phyloP scores from a whole-genome alignment of 2,888 invertebrate genomes.

The Unio pictorum region DNA sequence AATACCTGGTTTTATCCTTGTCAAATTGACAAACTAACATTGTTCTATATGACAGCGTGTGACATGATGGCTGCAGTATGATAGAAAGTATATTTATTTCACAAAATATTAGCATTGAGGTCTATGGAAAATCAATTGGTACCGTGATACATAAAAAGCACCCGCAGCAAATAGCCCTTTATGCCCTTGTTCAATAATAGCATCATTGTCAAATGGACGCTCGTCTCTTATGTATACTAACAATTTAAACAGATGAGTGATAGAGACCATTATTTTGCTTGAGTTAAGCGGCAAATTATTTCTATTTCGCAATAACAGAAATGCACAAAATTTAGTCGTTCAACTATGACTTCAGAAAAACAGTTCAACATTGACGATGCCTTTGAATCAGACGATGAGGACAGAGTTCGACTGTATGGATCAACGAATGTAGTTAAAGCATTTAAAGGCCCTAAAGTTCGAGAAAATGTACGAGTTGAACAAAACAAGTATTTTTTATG shows the following conservation, averaged over 20 bases:
- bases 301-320: conserved; percentile 1
- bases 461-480: conserved; percentile 7
- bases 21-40: no score
- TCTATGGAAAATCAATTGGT: no score
- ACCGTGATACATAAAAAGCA: no score
- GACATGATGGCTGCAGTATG: no score
- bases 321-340: neutral
- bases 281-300: conserved; percentile 11
- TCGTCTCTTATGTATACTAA: neutral
- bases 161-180: neutral
- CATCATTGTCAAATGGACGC: neutral
- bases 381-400: conserved; percentile 79
- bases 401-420: conserved; percentile 86
- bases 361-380: conserved; percentile 40
- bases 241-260: neutral
- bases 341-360: conserved; percentile 18
- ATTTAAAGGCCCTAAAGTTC: conserved; percentile 31
- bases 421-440: conserved; percentile 79
- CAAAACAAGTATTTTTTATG: conserved; percentile 19
- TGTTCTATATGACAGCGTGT: no score
- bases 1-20: no score
- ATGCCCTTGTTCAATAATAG: neutral
- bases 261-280: conserved; percentile 1
- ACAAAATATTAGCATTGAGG: no score
- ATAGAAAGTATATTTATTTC: no score